Conservation (phyloP, 1,140 invertebrate genomes). For the Drosophila biarmipes region DNA sequence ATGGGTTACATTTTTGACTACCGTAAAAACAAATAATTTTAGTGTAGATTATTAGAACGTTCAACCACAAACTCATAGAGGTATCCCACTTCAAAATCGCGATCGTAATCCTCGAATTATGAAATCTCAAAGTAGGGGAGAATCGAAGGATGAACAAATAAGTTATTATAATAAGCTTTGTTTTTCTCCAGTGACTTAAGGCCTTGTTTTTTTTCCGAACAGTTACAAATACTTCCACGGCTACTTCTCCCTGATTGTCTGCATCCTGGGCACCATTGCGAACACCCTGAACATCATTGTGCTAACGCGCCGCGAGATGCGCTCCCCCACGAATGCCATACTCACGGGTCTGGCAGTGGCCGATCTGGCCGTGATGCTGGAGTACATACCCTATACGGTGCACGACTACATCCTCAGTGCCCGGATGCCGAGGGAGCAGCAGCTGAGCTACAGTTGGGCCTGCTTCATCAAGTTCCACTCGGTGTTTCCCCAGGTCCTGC, state of each 20-base stretch:
- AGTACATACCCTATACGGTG: slow-evolving; percentile 95
- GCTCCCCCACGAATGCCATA: slow-evolving; percentile 93
- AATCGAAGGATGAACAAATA: no score
- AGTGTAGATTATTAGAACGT: no score
- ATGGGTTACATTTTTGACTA: no score
- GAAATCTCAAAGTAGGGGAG: no score
- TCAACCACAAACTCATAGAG: no score
- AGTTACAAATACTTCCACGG: slow-evolving; percentile 81
- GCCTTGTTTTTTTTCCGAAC: neutral
- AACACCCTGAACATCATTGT: slow-evolving; percentile 98
- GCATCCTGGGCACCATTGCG: slow-evolving; percentile 95
- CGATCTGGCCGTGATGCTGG: slow-evolving; percentile 96
- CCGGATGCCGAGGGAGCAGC: slow-evolving; percentile 66
- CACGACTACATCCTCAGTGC: slow-evolving; percentile 89
- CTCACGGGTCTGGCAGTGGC: slow-evolving; percentile 96
- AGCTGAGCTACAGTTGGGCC: slow-evolving; percentile 91
- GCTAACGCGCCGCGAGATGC: slow-evolving; percentile 94
- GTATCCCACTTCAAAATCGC: no score
- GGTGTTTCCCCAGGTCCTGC: slow-evolving; percentile 93
- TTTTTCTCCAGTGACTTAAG: neutral
- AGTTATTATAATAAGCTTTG: no score
- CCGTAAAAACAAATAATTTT: no score
- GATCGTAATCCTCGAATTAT: no score
- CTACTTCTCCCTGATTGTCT: slow-evolving; percentile 87
- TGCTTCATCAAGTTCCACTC: slow-evolving; percentile 93